phyloP scores from a whole-genome alignment of 2,113 vertebrate genomes.

The Pterocles gutturalis region DNA sequence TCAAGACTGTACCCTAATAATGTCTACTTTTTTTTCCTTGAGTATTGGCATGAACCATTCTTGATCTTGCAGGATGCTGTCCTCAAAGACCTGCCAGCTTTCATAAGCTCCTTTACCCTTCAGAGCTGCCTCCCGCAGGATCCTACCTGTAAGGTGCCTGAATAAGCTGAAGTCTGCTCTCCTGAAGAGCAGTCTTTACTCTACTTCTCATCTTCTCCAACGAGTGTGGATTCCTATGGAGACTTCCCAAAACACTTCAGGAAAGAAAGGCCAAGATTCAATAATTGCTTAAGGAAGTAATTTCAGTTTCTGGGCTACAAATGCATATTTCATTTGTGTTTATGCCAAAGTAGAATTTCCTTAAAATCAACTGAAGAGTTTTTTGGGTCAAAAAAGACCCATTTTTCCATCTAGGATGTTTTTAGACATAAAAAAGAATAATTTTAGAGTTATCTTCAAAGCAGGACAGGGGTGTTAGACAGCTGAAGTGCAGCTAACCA shows the following conservation, averaged over 20 bases:
- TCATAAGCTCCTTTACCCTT: background rate
- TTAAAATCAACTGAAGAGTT: background rate
- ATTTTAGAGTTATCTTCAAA: background rate
- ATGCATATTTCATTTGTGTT: background rate
- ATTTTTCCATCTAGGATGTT: background rate
- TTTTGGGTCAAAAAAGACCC: background rate
- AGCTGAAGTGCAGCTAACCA: background rate
- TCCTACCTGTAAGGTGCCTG: background rate
- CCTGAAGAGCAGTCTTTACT: background rate
- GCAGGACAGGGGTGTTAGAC: background rate
- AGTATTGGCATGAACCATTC: background rate
- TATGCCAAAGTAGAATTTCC: background rate
- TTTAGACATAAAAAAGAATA: background rate
- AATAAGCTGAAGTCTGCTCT: background rate
- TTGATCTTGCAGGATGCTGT: background rate
- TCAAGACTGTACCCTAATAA: background rate
- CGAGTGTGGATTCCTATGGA: background rate
- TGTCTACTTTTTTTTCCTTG: fast-evolving
- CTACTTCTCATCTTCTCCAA: background rate
- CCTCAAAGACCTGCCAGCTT: background rate
- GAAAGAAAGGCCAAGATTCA: background rate
- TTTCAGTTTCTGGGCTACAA: background rate
- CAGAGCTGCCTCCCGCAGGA: background rate
- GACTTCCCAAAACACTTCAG: background rate
- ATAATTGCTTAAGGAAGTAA: background rate